Evolutionary conservation across 2,797 vertebrate species (phyloP).

Genomic region (Amphiprion clarkii): DNA sequence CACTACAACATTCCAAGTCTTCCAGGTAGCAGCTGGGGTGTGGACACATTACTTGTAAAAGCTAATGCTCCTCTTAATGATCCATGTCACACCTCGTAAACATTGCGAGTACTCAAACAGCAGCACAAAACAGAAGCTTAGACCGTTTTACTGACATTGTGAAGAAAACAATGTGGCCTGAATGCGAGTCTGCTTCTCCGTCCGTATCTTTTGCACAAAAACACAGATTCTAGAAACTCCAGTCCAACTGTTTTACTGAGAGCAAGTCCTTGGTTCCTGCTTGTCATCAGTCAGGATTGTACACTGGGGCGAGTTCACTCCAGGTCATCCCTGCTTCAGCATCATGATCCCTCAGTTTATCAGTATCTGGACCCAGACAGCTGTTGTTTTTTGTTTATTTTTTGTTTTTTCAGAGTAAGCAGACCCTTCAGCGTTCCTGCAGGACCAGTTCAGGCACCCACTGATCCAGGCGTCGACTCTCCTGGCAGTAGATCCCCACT

Average conservation of each 20-base stretch:
- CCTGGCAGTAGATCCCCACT: slow-evolving; percentile 91
- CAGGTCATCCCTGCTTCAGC: slow-evolving; percentile 31
- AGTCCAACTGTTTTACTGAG: slow-evolving; percentile 23
- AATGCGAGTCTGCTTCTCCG: slow-evolving; percentile 24
- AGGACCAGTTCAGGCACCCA: slow-evolving; percentile 92
- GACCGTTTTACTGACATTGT: slow-evolving; percentile 26
- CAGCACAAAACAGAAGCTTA: slow-evolving; percentile 3
- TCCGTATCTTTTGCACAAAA: slow-evolving; percentile 29
- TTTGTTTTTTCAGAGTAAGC: neutral
- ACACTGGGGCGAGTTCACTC: slow-evolving; percentile 4
- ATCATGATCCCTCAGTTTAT: slow-evolving; percentile 44
- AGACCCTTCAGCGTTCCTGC: slow-evolving; percentile 88
- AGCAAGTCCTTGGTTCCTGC: slow-evolving; percentile 16
- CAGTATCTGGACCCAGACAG: slow-evolving; percentile 38
- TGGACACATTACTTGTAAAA: slow-evolving; percentile 33
- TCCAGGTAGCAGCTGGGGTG: slow-evolving; percentile 46
- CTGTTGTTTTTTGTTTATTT: slow-evolving; percentile 11
- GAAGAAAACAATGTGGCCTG: slow-evolving; percentile 6
- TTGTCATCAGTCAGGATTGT: slow-evolving; percentile 16
- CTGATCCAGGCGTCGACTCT: slow-evolving; percentile 90
- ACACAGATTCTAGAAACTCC: slow-evolving; percentile 29
- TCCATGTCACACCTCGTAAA: slow-evolving; percentile 27
- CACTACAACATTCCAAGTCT: slow-evolving; percentile 61
- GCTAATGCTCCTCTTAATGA: slow-evolving; percentile 20
- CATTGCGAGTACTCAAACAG: slow-evolving; percentile 30